Conservation (phyloP, 2,888 invertebrate genomes). For the Malachius bipustulatus region DNA sequence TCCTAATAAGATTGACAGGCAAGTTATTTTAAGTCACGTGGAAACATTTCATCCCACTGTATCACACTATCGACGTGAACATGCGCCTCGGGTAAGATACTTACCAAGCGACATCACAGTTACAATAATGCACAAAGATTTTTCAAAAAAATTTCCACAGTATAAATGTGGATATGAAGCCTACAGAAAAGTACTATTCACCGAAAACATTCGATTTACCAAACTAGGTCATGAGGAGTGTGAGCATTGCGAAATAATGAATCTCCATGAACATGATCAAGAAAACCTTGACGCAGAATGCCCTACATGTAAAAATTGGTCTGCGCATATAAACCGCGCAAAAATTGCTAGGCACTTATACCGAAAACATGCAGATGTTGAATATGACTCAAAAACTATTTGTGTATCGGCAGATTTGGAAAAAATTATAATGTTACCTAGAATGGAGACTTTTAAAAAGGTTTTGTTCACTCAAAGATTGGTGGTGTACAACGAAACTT, state of each 20-base stretch:
- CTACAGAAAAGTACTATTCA: slow-evolving; percentile 10
- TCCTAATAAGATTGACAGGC: slow-evolving; percentile 10
- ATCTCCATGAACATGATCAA: slow-evolving; percentile 11
- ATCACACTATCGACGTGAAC: slow-evolving; percentile 15
- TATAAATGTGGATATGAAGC: slow-evolving; percentile 11
- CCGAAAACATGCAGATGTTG: slow-evolving; percentile 12
- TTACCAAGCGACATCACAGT: slow-evolving; percentile 13
- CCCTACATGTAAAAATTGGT: slow-evolving; percentile 11
- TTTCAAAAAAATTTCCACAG: slow-evolving; percentile 11
- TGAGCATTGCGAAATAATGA: slow-evolving; percentile 10
- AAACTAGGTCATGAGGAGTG: slow-evolving; percentile 13
- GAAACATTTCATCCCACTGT: slow-evolving; percentile 12
- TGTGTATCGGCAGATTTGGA: slow-evolving; percentile 14
- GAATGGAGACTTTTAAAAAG: slow-evolving; percentile 11
- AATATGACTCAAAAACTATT: slow-evolving; percentile 8
- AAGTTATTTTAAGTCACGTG: slow-evolving; percentile 10
- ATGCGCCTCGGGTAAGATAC: slow-evolving; percentile 13
- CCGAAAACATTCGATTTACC: slow-evolving; percentile 10
- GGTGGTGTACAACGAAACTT: slow-evolving; percentile 9
- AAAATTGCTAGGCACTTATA: slow-evolving; percentile 9
- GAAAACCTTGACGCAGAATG: slow-evolving; percentile 11
- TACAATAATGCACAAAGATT: slow-evolving; percentile 13
- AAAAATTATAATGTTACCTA: slow-evolving; percentile 11
- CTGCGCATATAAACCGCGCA: slow-evolving; percentile 11
- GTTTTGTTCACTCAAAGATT: slow-evolving; percentile 11